Percentiles rank a stretch among this genome's conserved stretches.
Conservation (phyloP, 1,140 invertebrate species). For the Lethrus apterus region DNA sequence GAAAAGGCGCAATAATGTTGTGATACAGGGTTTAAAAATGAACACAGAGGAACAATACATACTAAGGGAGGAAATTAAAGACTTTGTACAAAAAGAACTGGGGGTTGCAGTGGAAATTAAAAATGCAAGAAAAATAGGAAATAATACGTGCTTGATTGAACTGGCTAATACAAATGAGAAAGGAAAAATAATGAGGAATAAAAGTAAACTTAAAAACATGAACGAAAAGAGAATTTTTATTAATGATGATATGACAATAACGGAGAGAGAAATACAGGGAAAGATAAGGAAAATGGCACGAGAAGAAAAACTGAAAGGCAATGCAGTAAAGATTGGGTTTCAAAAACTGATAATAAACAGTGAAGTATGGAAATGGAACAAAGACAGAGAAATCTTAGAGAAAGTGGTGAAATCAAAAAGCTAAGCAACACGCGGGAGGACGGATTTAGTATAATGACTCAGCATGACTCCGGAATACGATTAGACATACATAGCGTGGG, state of each 20-base stretch:
- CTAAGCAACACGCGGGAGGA: too few species aligned
- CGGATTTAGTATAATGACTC: too few species aligned
- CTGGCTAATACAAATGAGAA: constrained; percentile 1
- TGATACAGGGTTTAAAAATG: constrained; percentile 1
- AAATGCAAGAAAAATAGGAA: constrained; percentile 8
- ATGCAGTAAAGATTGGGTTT: background rate
- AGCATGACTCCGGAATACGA: too few species aligned
- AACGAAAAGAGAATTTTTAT: background rate
- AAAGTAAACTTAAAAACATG: background rate
- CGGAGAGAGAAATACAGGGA: background rate
- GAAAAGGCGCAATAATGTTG: background rate
- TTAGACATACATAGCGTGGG: too few species aligned
- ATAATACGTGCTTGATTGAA: background rate
- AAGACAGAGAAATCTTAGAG: background rate
- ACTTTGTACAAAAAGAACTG: background rate
- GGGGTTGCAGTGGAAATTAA: constrained; percentile 12
- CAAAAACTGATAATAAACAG: background rate
- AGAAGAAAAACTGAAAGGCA: background rate
- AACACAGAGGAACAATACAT: background rate
- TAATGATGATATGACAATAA: background rate
- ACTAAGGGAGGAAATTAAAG: background rate
- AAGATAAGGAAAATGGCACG: background rate
- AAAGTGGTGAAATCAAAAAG: too few species aligned
- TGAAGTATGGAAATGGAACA: background rate
- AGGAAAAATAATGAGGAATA: background rate